Evolutionary conservation across 1,140 invertebrate species (phyloP).

Genomic region (Luehdorfia chinensis): DNA sequence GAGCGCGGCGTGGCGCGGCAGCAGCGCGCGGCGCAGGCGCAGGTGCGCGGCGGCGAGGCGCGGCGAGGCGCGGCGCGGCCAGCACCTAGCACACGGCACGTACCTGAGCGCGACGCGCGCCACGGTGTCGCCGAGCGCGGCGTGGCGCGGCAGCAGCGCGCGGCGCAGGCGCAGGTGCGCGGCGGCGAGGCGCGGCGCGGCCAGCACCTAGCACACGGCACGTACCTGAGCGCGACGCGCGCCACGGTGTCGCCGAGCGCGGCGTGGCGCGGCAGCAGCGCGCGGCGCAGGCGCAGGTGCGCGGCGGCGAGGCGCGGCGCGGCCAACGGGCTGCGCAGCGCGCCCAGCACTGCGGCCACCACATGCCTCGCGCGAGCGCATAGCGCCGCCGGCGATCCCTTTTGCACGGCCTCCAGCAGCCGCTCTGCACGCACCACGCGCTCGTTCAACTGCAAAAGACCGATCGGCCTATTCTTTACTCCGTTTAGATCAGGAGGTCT

Average conservation of each 20-base stretch:
- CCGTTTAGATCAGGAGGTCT: neutral
- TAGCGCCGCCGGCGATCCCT: constrained; percentile 80
- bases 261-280: constrained; percentile 60
- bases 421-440: constrained; percentile 80
- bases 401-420: constrained; percentile 80
- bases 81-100: constrained; percentile 81
- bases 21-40: constrained; percentile 70
- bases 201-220: too few species aligned
- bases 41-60: constrained; percentile 83
- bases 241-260: constrained; percentile 77
- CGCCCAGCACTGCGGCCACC: constrained; percentile 79
- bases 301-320: constrained; percentile 81
- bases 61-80: constrained; percentile 79
- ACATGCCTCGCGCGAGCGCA: constrained; percentile 81
- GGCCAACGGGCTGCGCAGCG: constrained; percentile 83
- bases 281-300: constrained; percentile 78
- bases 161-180: constrained; percentile 79
- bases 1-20: constrained; percentile 61
- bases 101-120: constrained; percentile 54
- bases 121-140: constrained; percentile 77
- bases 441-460: constrained; percentile 77
- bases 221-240: constrained; percentile 52
- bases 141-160: constrained; percentile 57
- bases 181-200: constrained; percentile 80
- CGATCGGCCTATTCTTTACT: too few species aligned